Percentiles rank a stretch among this genome's conserved stretches.
These are phyloP conservation scores for Trematomus loennbergii DNA, from an alignment of 2,113 vertebrate species.

Conservation along the genomic window DNA sequence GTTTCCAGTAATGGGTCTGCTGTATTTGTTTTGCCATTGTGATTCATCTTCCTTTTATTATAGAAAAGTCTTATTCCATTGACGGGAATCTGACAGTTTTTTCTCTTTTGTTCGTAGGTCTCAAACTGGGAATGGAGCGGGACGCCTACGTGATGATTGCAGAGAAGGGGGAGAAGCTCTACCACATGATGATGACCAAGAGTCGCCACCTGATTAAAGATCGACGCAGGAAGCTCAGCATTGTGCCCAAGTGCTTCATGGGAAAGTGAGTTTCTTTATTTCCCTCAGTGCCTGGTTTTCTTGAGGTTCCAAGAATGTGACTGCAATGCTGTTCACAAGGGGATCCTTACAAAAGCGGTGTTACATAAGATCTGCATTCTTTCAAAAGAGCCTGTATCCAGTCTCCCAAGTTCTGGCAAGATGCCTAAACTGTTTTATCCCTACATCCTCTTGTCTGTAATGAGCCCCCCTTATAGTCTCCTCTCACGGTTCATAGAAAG, in stretches of 20 bases:
- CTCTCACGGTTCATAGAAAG: slow-evolving; percentile 45
- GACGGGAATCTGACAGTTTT: slow-evolving; percentile 17
- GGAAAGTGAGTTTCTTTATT: slow-evolving; percentile 93
- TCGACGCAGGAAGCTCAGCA: slow-evolving; percentile 95
- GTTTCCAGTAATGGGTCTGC: slow-evolving; percentile 1
- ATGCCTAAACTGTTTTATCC: slow-evolving; percentile 59
- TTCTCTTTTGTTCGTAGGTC: slow-evolving; percentile 79
- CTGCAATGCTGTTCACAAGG: slow-evolving; percentile 58
- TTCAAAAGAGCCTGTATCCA: slow-evolving; percentile 60
- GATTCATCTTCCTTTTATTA: background rate
- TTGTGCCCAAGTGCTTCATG: slow-evolving; percentile 97
- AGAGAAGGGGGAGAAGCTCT: slow-evolving; percentile 98
- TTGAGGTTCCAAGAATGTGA: slow-evolving; percentile 47
- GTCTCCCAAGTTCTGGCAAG: slow-evolving; percentile 60
- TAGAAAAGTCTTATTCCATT: background rate
- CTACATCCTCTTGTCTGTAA: slow-evolving; percentile 50
- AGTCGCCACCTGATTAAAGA: slow-evolving; percentile 96
- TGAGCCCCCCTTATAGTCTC: slow-evolving; percentile 49
- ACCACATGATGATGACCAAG: slow-evolving; percentile 98
- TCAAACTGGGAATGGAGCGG: slow-evolving; percentile 98
- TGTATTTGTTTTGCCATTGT: slow-evolving; percentile 33
- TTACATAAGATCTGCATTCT: slow-evolving; percentile 63
- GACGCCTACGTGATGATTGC: slow-evolving; percentile 98
- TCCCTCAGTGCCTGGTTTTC: slow-evolving; percentile 6
- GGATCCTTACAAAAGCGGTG: slow-evolving; percentile 53